Evolutionary conservation across 2,797 vertebrate species (phyloP).

Genomic region (Sphaeramia orbicularis): DNA sequence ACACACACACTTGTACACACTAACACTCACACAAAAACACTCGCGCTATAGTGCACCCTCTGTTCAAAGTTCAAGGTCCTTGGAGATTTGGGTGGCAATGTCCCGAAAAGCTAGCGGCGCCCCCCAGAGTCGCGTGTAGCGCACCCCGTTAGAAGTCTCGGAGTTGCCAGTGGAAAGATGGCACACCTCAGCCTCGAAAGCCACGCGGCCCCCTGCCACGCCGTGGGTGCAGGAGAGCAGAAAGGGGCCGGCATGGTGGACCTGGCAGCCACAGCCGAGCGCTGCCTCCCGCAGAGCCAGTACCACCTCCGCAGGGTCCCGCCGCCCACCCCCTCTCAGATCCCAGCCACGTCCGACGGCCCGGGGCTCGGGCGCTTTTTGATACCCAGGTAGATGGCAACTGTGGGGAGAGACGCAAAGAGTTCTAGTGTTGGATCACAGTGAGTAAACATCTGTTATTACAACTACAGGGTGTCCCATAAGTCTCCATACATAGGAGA

Average conservation of each 20-base stretch:
- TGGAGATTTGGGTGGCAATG: conserved; percentile 92
- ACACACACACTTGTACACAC: conserved; percentile 40
- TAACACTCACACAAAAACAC: too few relatives aligned
- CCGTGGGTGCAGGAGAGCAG: conserved; percentile 92
- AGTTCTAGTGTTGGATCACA: too few relatives aligned
- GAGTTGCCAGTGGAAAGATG: conserved; percentile 88
- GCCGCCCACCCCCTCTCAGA: conserved; percentile 90
- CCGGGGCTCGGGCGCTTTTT: conserved; percentile 93
- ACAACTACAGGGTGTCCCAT: too few relatives aligned
- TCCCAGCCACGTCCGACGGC: conserved; percentile 94
- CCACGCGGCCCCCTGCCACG: conserved; percentile 87
- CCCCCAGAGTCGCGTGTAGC: conserved; percentile 91
- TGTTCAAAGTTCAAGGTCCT: conserved; percentile 93
- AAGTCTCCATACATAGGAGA: too few relatives aligned
- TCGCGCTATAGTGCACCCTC: too few relatives aligned
- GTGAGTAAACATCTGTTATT: too few relatives aligned
- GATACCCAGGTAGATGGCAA: conserved; percentile 98
- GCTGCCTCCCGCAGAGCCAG: conserved; percentile 88
- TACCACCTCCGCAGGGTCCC: conserved; percentile 90
- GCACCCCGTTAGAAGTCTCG: conserved; percentile 89
- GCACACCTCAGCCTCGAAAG: conserved; percentile 93
- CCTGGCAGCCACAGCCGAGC: conserved; percentile 88
- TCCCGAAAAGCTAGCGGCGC: conserved; percentile 91
- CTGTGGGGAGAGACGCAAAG: conserved; percentile 71
- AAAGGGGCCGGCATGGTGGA: conserved; percentile 91